Conservation (phyloP, 2,113 vertebrate species). For the Crotalus horridus region DNA sequence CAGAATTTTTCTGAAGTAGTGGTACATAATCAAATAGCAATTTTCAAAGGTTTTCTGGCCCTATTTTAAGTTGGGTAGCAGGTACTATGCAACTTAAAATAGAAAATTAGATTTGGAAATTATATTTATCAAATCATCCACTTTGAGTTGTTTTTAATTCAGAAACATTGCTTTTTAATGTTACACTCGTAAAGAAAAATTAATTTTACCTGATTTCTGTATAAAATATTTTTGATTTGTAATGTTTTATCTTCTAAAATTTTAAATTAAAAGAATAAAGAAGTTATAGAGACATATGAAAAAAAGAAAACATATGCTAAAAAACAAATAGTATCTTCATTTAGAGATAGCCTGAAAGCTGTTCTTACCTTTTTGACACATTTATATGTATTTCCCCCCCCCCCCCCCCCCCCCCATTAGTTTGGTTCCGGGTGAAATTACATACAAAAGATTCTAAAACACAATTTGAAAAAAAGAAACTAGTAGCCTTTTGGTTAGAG, state of each 20-base stretch:
- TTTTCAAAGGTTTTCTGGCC: background rate
- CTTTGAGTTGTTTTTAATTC: background rate
- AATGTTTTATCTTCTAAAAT: background rate
- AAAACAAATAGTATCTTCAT: background rate
- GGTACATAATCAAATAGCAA: background rate
- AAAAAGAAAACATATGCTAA: background rate
- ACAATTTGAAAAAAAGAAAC: conserved; percentile 87
- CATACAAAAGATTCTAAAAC: conserved; percentile 87
- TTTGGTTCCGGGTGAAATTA: conserved; percentile 94
- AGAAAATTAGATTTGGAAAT: background rate
- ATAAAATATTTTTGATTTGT: background rate
- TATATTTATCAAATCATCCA: background rate
- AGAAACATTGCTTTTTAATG: background rate
- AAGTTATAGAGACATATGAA: background rate
- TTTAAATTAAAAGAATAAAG: background rate
- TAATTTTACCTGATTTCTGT: background rate
- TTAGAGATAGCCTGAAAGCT: background rate
- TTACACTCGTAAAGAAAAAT: background rate
- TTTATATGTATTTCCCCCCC: background rate
- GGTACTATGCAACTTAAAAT: background rate
- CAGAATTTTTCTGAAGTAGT: background rate
- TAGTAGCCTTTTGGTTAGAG: conserved; percentile 95
- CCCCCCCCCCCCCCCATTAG: conserved; percentile 58
- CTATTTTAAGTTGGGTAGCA: background rate
- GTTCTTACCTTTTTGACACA: conserved; percentile 3